Evolutionary conservation across 2,888 invertebrate species (phyloP), one percentile per base, ranked within the genome.

Genomic region (Tinea trinotella): DNA sequence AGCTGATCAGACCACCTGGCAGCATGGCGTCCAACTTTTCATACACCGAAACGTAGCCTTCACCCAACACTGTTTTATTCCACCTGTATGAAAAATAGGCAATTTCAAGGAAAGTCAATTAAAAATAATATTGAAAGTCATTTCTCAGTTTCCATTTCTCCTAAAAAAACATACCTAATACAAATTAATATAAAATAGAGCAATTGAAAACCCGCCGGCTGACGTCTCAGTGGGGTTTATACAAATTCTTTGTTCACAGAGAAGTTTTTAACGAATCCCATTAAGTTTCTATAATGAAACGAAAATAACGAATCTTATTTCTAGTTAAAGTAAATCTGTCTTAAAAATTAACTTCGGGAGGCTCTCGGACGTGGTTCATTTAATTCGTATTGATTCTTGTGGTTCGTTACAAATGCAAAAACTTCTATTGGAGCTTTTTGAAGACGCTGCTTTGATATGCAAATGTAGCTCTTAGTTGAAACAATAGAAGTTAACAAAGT

Each of bases 321-420:
- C 22, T n/a, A 50, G 50, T 50, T 24, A 24, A 24, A 50, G 6
- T 50, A 50, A 50, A 20, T 49, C 13, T 24, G 53, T 54, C 44
- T 35, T 24, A 56, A 54, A 55, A 60, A 58, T 55, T 36, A 34
- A 19, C 54, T 56, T 58, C 55, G 40, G 36, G 56, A 57, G 59
- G 19, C 55, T 57, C 10, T n/a, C 46, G 19, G 46, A 19, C 46
- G 46, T 62, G 70, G 62, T 70, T 74, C 68, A 75, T 75, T 73
- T 69, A 70, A 71, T 70, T 70, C 66, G 61, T 66, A 76, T 77
- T 66, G 74, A 76, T 76, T 73, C 64, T 65, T 64, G 66, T 59
- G 71, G 71, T 75, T 81, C 76, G 74, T 80, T 80, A 81, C 65
- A 58, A 71, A 79, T 81, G 75, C 78, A 72, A 77, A 80, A 79